Evolutionary conservation across 2,888 invertebrate genomes (phyloP).

Genomic region (Timandra comae): DNA sequence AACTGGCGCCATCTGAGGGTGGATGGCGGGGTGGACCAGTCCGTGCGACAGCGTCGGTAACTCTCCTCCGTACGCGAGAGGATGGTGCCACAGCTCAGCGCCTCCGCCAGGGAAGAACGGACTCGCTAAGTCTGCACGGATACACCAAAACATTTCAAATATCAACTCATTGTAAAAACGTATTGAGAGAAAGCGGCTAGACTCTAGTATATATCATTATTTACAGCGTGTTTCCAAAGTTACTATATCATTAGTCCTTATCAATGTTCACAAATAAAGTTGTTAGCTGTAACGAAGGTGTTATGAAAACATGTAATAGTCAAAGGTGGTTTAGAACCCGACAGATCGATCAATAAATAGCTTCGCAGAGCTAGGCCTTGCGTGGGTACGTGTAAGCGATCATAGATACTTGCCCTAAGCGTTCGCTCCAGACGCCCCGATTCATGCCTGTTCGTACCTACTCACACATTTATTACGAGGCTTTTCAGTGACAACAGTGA

Average conservation of each 20-base stretch:
- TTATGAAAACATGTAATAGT: slow-evolving; percentile 63
- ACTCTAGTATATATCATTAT: slow-evolving; percentile 51
- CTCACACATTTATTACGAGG: slow-evolving; percentile 10
- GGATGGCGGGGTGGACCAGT: slow-evolving; percentile 96
- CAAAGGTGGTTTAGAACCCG: slow-evolving; percentile 58
- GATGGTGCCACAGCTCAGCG: slow-evolving; percentile 96
- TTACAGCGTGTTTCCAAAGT: slow-evolving; percentile 64
- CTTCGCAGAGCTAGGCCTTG: slow-evolving; percentile 73
- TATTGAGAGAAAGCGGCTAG: slow-evolving; percentile 19
- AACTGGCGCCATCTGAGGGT: slow-evolving; percentile 96
- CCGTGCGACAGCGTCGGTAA: slow-evolving; percentile 91
- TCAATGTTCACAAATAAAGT: slow-evolving; percentile 8
- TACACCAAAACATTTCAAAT: slow-evolving; percentile 10
- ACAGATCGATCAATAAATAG: slow-evolving; percentile 59
- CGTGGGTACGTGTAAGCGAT: slow-evolving; percentile 74
- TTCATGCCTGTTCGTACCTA: slow-evolving; percentile 13
- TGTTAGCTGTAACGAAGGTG: slow-evolving; percentile 22
- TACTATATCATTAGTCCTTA: slow-evolving; percentile 11
- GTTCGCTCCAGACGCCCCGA: slow-evolving; percentile 57
- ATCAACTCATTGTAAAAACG: slow-evolving; percentile 13
- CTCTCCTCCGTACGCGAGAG: slow-evolving; percentile 88
- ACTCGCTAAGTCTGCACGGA: slow-evolving; percentile 90
- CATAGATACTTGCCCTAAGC: slow-evolving; percentile 68
- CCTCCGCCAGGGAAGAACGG: slow-evolving; percentile 94
- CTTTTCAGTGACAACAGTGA: slow-evolving; percentile 16